Percentiles rank a stretch among this genome's conserved stretches.
Evolutionary conservation across 2,113 vertebrate species (phyloP).

Genomic region (Hymenochirus boettgeri): DNA sequence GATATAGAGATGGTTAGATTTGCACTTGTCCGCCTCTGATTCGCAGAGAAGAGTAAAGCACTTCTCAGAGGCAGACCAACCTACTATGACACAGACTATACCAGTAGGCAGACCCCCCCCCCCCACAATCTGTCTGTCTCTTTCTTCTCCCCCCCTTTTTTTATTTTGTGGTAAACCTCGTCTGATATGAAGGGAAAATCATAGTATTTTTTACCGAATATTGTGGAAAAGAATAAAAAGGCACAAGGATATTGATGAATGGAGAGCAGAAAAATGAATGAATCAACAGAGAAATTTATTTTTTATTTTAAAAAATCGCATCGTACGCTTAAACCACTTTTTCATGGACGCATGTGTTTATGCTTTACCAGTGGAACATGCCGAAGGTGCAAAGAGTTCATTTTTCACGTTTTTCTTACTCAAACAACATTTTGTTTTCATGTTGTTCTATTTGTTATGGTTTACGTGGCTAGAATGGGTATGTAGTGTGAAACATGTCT

Average conservation of each 20-base stretch:
- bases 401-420: too few species aligned
- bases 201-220: slow-evolving; percentile 61
- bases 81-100: too few species aligned
- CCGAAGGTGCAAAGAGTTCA: too few species aligned
- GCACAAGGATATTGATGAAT: slow-evolving; percentile 54
- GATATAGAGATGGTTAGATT: slow-evolving; percentile 45
- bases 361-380: too few species aligned
- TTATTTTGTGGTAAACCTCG: slow-evolving; percentile 13
- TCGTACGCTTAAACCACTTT: too few species aligned
- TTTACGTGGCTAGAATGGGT: too few species aligned
- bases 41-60: slow-evolving; percentile 45
- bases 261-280: slow-evolving; percentile 56
- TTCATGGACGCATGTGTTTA: too few species aligned
- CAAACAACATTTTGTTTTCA: too few species aligned
- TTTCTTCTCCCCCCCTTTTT: slow-evolving; percentile 39
- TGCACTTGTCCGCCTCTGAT: slow-evolving; percentile 56
- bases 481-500: too few species aligned
- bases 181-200: slow-evolving; percentile 61
- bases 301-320: too few species aligned
- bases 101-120: slow-evolving; percentile 47
- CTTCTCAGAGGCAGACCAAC: slow-evolving; percentile 47
- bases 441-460: too few species aligned
- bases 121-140: slow-evolving; percentile 49
- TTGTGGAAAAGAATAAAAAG: slow-evolving; percentile 57
- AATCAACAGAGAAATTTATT: slow-evolving; percentile 53